Evolutionary conservation across 1,140 invertebrate species (phyloP).

Genomic region (Drosophila nasuta): DNA sequence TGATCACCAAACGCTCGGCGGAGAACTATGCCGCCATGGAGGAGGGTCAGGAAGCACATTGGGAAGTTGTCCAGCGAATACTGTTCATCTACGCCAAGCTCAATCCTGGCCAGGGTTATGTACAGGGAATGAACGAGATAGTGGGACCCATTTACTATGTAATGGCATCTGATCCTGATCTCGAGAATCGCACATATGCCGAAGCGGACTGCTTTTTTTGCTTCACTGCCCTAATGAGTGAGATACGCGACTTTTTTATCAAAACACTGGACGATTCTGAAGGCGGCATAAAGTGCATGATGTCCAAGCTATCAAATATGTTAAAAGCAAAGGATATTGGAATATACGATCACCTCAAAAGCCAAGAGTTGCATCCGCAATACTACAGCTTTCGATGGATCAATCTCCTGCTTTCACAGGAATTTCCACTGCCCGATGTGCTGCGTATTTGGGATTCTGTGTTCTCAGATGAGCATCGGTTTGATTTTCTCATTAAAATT

Average conservation of each 20-base stretch:
- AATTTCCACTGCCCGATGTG: constrained; percentile 98
- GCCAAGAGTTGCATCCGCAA: constrained; percentile 95
- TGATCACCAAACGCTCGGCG: constrained; percentile 88
- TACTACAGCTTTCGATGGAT: constrained; percentile 95
- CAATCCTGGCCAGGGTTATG: constrained; percentile 98
- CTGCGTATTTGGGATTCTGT: constrained; percentile 98
- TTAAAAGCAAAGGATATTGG: constrained; percentile 91
- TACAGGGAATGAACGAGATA: constrained; percentile 99
- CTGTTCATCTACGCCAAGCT: constrained; percentile 99
- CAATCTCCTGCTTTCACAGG: constrained; percentile 97
- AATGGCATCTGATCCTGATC: constrained; percentile 95
- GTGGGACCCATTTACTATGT: constrained; percentile 99
- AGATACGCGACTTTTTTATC: constrained; percentile 99
- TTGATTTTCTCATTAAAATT: constrained; percentile 95
- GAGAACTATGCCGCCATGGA: constrained; percentile 93
- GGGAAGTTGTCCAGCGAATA: constrained; percentile 99
- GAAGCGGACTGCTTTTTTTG: constrained; percentile 99
- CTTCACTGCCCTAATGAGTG: constrained; percentile 98
- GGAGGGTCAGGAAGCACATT: constrained; percentile 94
- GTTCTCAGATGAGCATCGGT: constrained; percentile 95
- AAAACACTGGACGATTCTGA: constrained; percentile 97
- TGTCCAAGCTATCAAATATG: constrained; percentile 91
- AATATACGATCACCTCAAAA: constrained; percentile 91
- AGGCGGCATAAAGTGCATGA: constrained; percentile 94
- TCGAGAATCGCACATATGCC: constrained; percentile 94